Percentiles rank a stretch among this genome's conserved stretches.
Conservation (phyloP, 2,113 vertebrate species). For the Strix aluco region DNA sequence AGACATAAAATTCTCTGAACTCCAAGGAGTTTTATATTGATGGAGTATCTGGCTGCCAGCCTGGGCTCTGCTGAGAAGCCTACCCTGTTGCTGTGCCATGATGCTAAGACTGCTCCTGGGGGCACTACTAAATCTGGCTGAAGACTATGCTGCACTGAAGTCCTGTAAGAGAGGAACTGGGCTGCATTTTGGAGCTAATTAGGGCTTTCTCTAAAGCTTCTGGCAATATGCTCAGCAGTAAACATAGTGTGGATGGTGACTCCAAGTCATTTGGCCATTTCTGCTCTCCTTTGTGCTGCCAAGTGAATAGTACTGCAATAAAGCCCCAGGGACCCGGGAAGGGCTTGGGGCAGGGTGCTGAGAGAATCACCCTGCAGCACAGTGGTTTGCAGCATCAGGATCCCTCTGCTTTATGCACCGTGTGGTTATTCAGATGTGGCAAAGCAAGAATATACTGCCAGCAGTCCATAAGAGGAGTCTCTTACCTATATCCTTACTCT, state of each 20-base stretch:
- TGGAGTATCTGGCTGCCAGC: background rate
- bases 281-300: background rate
- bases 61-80: background rate
- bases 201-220: background rate
- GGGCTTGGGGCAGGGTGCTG: background rate
- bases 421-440: background rate
- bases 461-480: background rate
- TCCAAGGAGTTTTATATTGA: background rate
- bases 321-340: background rate
- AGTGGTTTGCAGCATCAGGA: background rate
- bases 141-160: background rate
- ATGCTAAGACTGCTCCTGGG: background rate
- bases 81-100: background rate
- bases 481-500: background rate
- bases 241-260: background rate
- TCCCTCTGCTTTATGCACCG: background rate
- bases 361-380: rapidly evolving
- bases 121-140: background rate
- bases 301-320: background rate
- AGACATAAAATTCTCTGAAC: background rate
- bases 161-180: background rate
- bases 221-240: background rate
- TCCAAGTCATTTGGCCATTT: background rate
- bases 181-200: background rate
- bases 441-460: background rate